These are phyloP conservation scores for Chydorus sphaericus DNA, from an alignment of 2,888 invertebrate species.

Conservation along the genomic window DNA sequence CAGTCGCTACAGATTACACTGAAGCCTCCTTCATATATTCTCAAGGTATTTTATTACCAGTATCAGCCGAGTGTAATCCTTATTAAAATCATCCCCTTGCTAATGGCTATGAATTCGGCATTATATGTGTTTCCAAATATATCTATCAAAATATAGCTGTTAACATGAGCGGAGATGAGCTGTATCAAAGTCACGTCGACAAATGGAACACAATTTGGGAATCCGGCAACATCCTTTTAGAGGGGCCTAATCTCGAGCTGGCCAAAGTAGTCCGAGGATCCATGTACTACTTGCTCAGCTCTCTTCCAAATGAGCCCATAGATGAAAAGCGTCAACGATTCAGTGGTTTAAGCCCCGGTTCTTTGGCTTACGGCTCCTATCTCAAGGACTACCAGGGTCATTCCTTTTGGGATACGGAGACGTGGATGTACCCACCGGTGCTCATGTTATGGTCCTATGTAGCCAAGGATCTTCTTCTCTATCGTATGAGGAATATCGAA, in stretches of 20 bases:
- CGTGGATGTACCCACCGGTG: conserved; percentile 22
- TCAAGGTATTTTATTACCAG: no score
- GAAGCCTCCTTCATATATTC: not conserved
- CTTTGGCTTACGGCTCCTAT: conserved; percentile 20
- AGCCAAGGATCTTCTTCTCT: conserved; percentile 21
- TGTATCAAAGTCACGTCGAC: conserved; percentile 15
- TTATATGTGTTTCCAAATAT: no score
- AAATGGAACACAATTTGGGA: conserved; percentile 21
- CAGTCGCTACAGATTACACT: not conserved
- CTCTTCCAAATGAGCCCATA: conserved; percentile 19
- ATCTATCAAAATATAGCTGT: no score
- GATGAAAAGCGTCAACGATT: conserved; percentile 18
- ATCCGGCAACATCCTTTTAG: conserved; percentile 20
- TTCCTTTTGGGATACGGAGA: conserved; percentile 23
- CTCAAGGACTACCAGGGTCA: conserved; percentile 22
- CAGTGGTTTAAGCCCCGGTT: conserved; percentile 22
- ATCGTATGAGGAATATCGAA: conserved; percentile 18
- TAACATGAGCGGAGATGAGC: no score
- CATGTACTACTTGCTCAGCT: conserved; percentile 22
- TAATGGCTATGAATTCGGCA: no score
- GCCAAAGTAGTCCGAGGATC: conserved; percentile 19
- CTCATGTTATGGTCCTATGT: conserved; percentile 21
- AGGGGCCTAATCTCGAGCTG: conserved; percentile 19
- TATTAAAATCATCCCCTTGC: no score
- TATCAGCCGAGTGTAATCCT: no score